These are phyloP conservation scores for Planococcus citri DNA, from an alignment of 1,140 invertebrate genomes.

Conservation along the genomic window DNA sequence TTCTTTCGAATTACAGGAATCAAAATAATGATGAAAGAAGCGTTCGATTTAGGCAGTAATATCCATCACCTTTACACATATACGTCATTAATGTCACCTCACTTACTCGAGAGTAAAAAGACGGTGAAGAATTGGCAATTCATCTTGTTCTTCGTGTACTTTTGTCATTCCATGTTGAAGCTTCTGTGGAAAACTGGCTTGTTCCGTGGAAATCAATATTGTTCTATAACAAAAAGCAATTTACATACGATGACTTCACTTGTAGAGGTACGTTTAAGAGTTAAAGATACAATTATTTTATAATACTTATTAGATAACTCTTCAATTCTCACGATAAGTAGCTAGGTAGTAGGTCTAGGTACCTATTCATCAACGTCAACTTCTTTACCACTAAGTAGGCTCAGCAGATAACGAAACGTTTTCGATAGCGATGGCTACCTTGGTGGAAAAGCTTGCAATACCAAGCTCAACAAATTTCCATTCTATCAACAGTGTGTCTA, in stretches of 20 bases:
- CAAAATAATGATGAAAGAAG: constrained; percentile 13
- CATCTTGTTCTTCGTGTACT: not conserved
- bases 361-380: no score
- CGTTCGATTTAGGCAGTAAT: not conserved
- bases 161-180: not conserved
- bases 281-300: not conserved
- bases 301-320: not conserved
- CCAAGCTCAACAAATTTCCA: no score
- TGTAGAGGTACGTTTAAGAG: not conserved
- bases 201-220: not conserved
- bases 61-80: not conserved
- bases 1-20: not conserved
- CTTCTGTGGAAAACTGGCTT: not conserved
- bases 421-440: no score
- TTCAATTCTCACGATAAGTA: not conserved
- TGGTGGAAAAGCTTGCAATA: no score
- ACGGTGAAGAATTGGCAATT: constrained; percentile 5
- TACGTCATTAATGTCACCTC: not conserved
- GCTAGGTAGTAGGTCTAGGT: no score
- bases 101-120: not conserved
- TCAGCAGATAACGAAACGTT: no score
- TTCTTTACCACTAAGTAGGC: no score
- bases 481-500: no score
- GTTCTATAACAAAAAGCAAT: not conserved
- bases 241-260: not conserved